Conservation (phyloP, 2,797 vertebrate genomes). For the Pangasius mekongensis region DNA sequence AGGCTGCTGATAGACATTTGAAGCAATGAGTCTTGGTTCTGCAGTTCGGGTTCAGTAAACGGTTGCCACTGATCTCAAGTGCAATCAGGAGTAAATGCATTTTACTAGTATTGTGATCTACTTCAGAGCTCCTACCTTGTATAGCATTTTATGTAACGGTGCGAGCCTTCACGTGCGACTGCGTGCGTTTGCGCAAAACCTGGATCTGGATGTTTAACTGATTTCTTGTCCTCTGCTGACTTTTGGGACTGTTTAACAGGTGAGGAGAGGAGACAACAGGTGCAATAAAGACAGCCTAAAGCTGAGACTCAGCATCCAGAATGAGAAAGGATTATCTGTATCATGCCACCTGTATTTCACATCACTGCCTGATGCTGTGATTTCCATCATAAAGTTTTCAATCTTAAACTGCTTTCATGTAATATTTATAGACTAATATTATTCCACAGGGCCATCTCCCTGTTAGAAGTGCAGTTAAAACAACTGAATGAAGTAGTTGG, state of each 20-base stretch:
- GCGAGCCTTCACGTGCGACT: background rate
- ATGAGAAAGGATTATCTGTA: background rate
- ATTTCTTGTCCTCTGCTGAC: background rate
- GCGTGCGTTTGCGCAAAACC: background rate
- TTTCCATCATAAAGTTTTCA: background rate
- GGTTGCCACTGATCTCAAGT: background rate
- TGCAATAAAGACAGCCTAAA: background rate
- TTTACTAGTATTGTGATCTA: background rate
- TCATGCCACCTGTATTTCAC: background rate
- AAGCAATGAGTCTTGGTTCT: background rate
- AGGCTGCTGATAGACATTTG: background rate
- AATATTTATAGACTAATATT: background rate
- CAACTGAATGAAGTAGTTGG: background rate
- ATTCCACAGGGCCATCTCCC: background rate
- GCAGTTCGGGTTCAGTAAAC: background rate
- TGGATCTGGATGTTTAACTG: background rate
- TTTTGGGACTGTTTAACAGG: background rate
- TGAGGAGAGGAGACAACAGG: background rate
- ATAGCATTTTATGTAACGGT: background rate
- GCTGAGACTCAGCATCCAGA: background rate
- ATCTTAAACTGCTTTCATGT: background rate
- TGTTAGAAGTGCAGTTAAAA: background rate
- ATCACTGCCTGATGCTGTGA: background rate
- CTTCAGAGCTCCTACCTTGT: background rate
- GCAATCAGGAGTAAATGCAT: background rate